A percentile compares a stretch with the other conserved stretches of the same genome.
Evolutionary conservation across 2,113 vertebrate genomes (phyloP).

Genomic region (human): GRCh38 chr18:24455501-24456000

Average conservation of each 20-base stretch:
- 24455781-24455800: neutral
- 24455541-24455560: neutral
- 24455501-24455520: neutral
- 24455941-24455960: neutral
- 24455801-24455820: neutral
- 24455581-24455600: neutral
- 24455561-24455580: neutral
- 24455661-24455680: neutral
- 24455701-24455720: neutral
- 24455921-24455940: neutral
- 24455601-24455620: neutral
- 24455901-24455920: constrained; percentile 14
- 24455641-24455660: neutral
- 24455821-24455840: neutral
- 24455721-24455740: neutral
- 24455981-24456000: neutral
- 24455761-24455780: neutral
- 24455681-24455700: neutral
- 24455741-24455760: neutral
- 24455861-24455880: neutral
- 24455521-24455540: neutral
- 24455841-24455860: neutral
- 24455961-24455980: neutral
- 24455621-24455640: neutral
- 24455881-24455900: neutral